phyloP scores from a whole-genome alignment of 2,888 invertebrate genomes.

The Deroplatys truncata region DNA sequence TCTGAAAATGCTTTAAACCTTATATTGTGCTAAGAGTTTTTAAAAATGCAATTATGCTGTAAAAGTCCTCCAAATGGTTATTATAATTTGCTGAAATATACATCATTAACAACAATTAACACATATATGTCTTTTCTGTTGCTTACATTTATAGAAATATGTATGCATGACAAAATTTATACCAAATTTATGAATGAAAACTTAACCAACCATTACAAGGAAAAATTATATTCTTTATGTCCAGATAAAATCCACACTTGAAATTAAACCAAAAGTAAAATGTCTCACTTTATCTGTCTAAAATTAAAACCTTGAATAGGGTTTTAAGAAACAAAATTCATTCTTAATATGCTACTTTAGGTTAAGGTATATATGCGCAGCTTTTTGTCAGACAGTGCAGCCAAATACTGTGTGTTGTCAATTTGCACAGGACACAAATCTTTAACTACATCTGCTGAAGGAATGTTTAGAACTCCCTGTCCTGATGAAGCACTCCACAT shows the following conservation, averaged over 20 bases:
- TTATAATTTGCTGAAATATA: background rate
- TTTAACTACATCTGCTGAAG: slow-evolving; percentile 61
- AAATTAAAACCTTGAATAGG: background rate
- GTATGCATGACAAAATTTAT: background rate
- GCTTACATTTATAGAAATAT: background rate
- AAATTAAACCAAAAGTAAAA: background rate
- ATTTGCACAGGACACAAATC: slow-evolving; percentile 61
- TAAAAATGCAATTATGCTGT: too few relatives aligned
- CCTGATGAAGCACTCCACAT: slow-evolving; percentile 60
- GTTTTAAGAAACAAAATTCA: background rate
- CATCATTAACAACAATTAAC: background rate
- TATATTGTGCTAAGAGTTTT: too few relatives aligned
- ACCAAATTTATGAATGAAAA: background rate
- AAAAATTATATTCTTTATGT: background rate
- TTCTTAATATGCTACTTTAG: background rate
- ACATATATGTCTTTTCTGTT: background rate
- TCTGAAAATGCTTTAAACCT: too few relatives aligned
- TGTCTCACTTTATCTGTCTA: too few relatives aligned
- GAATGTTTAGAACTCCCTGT: slow-evolving; percentile 52
- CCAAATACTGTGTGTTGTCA: slow-evolving; percentile 53
- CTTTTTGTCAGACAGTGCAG: slow-evolving; percentile 62
- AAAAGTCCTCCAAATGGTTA: background rate
- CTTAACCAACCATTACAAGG: background rate
- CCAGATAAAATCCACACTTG: background rate
- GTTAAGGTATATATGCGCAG: slow-evolving; percentile 48